Evolutionary conservation across 2,113 vertebrate genomes (phyloP).

Genomic region (Lethenteron camtschaticum): DNA sequence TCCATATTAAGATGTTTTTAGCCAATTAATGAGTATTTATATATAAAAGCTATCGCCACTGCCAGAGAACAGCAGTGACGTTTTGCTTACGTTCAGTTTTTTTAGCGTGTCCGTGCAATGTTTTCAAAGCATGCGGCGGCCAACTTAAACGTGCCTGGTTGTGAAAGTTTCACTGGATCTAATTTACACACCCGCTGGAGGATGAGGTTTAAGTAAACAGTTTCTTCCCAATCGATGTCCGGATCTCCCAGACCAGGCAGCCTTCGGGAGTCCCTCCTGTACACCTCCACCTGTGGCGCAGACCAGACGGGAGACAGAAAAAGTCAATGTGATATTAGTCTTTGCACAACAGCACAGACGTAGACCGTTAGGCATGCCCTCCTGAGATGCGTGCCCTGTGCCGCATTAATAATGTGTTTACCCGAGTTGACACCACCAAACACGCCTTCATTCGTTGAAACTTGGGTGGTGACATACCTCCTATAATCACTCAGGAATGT

Average conservation of each 20-base stretch:
- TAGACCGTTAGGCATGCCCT: too few species aligned
- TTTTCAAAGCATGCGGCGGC: not conserved
- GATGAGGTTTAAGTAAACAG: conserved; percentile 86
- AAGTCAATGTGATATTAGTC: too few species aligned
- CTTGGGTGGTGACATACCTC: too few species aligned
- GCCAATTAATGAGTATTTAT: too few species aligned
- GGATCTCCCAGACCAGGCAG: conserved; percentile 84
- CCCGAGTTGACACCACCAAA: too few species aligned
- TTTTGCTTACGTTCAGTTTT: not conserved
- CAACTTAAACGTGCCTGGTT: not conserved
- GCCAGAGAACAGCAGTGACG: not conserved
- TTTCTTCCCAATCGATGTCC: conserved; percentile 97
- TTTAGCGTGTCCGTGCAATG: not conserved
- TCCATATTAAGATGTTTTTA: too few species aligned
- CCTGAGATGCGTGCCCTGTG: too few species aligned
- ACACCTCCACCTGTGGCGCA: conserved; percentile 59
- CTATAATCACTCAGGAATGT: too few species aligned
- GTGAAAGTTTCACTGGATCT: not conserved
- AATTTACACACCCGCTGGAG: conserved; percentile 56
- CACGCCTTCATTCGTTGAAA: too few species aligned
- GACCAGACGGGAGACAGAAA: too few species aligned
- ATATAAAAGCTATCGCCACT: not conserved
- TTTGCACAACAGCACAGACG: too few species aligned
- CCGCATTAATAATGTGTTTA: too few species aligned
- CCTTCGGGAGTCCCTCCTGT: conserved; percentile 87